Percentiles rank a stretch among this genome's conserved stretches.
Conservation (phyloP, 2,888 invertebrate species). For the Dexiosoma caninum region DNA sequence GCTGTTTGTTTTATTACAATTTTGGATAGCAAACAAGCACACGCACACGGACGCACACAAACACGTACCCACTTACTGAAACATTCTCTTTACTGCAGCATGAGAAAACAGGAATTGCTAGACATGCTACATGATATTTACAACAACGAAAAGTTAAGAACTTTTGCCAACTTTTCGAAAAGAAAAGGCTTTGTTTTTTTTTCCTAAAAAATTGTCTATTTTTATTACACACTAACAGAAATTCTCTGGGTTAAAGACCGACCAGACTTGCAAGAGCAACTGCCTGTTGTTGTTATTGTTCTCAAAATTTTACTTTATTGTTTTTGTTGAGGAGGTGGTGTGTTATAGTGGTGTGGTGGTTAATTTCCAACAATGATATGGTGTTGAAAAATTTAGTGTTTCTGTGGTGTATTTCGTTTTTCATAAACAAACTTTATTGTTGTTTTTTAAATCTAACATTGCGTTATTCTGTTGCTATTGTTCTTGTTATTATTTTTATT, state of each 20-base stretch:
- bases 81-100: not conserved
- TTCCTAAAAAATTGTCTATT: not conserved
- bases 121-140: no score
- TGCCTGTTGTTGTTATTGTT: conserved; percentile 12
- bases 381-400: conserved; percentile 9
- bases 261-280: conserved; percentile 25
- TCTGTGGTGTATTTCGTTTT: not conserved
- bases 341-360: not conserved
- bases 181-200: not conserved
- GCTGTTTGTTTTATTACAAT: not conserved
- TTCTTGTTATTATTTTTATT: conserved; percentile 10
- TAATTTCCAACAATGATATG: not conserved
- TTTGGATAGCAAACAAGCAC: conserved; percentile 1
- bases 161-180: conserved; percentile 37
- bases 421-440: not conserved
- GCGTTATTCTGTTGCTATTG: not conserved
- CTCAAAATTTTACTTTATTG: conserved; percentile 1
- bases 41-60: not conserved
- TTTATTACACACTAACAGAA: conserved; percentile 18
- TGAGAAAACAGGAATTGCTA: conserved; percentile 28
- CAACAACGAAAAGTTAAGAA: not conserved
- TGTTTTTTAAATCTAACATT: conserved; percentile 16
- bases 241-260: conserved; percentile 48
- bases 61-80: not conserved
- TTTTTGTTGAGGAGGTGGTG: not conserved